phyloP scores from a whole-genome alignment of 2,113 vertebrate species.

The Octodon degus region DNA sequence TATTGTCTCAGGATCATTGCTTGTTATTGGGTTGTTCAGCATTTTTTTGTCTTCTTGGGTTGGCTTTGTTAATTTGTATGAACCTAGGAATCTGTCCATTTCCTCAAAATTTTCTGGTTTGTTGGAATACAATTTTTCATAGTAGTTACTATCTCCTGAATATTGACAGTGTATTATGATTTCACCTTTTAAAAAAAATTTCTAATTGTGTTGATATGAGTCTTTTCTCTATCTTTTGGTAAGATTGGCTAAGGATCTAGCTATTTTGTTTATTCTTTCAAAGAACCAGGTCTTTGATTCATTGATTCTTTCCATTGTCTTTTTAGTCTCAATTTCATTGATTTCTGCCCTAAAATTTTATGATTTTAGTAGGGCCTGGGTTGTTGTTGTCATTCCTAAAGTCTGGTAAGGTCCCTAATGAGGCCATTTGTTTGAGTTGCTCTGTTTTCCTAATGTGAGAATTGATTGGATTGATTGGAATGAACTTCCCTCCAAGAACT shows the following conservation, averaged over 20 bases:
- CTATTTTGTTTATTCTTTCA: background rate
- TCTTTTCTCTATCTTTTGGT: background rate
- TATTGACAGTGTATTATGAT: background rate
- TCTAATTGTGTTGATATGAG: background rate
- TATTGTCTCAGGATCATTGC: background rate
- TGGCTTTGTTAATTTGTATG: background rate
- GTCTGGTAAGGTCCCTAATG: background rate
- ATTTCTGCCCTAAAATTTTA: background rate
- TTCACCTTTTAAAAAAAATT: background rate
- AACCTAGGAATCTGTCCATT: background rate
- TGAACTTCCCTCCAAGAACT: background rate
- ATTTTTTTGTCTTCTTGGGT: background rate
- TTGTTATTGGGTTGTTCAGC: background rate
- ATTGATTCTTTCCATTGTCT: background rate
- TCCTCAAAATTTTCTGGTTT: background rate
- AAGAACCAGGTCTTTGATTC: background rate
- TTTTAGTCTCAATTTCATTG: background rate
- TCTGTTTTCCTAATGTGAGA: background rate
- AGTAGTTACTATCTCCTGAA: background rate
- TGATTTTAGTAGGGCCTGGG: background rate
- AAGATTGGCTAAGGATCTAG: background rate
- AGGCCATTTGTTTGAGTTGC: background rate
- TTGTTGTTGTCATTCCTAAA: background rate
- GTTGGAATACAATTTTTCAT: background rate
- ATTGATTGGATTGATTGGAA: background rate